Evolutionary conservation across 35 echinoderm and acorn worm species (phyloP).

Genomic region (Heliocidaris tuberculata): DNA sequence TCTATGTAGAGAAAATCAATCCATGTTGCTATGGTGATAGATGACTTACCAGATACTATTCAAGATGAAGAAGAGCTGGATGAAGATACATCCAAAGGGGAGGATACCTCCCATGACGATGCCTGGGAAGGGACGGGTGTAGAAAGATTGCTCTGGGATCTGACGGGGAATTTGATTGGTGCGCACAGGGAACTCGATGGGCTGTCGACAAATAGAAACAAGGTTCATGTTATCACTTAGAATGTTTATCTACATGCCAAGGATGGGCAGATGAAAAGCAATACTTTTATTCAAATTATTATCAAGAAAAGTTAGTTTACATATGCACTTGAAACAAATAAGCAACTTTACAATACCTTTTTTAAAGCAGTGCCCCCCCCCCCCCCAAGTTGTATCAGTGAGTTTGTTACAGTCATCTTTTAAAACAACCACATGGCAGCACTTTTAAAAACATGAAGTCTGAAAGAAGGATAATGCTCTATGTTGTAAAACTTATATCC

Average conservation of each 20-base stretch:
- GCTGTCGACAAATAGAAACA: slow-evolving; percentile 48
- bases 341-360: no score
- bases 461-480: no score
- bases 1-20: not conserved
- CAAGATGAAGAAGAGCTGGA: slow-evolving; percentile 98
- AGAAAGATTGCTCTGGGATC: slow-evolving; percentile 99
- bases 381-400: no score
- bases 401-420: no score
- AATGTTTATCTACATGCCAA: not conserved
- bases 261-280: no score
- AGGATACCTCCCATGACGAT: slow-evolving; percentile 98
- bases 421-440: no score
- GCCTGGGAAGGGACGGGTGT: slow-evolving; percentile 89
- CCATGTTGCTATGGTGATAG: not conserved
- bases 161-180: slow-evolving; percentile 99
- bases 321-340: no score
- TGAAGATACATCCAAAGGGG: slow-evolving; percentile 98
- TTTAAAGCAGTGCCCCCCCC: no score
- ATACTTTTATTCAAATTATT: no score
- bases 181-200: slow-evolving; percentile 96
- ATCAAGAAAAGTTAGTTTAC: no score
- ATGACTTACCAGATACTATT: slow-evolving; percentile 96
- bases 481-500: no score
- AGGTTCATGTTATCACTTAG: not conserved
- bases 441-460: no score